A percentile compares a stretch with the other conserved stretches of the same genome.
These are phyloP conservation scores for Perca schrenkii DNA, from an alignment of 2,113 vertebrate genomes.

Conservation along the genomic window DNA sequence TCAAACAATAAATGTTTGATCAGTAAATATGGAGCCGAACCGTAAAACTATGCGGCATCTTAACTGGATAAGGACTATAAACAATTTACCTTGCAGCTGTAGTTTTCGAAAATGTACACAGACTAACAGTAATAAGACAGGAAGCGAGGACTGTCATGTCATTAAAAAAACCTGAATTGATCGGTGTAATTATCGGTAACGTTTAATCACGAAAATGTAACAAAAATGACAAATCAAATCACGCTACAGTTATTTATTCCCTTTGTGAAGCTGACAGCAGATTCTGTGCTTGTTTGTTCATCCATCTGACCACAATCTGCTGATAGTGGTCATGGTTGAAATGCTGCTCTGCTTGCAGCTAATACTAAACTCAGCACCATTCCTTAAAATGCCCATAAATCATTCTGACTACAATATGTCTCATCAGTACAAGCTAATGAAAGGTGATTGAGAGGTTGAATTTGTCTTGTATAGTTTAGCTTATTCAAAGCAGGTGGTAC, in stretches of 20 bases:
- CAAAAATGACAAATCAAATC: conserved; percentile 12
- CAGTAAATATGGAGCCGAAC: neutral
- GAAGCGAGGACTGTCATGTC: neutral
- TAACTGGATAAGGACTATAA: neutral
- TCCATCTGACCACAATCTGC: conserved; percentile 43
- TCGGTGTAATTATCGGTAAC: conserved; percentile 9
- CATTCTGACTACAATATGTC: conserved; percentile 43
- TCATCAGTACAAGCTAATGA: conserved; percentile 10
- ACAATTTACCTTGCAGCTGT: neutral
- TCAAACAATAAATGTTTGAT: neutral
- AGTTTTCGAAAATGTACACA: neutral
- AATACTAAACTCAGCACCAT: conserved; percentile 45
- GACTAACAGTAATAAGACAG: conserved; percentile 4
- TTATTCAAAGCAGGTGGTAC: neutral
- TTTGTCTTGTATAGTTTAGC: neutral
- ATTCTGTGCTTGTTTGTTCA: conserved; percentile 42
- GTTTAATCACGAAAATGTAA: neutral
- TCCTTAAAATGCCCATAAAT: conserved; percentile 54
- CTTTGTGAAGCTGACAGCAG: conserved; percentile 1
- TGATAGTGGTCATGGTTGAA: conserved; percentile 47
- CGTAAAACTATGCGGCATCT: neutral
- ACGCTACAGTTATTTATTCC: neutral
- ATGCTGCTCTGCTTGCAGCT: conserved; percentile 33
- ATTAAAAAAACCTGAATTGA: neutral
- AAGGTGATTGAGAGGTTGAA: conserved; percentile 26